phyloP scores from a whole-genome alignment of 2,888 invertebrate genomes.

The Odontomyia ornata region DNA sequence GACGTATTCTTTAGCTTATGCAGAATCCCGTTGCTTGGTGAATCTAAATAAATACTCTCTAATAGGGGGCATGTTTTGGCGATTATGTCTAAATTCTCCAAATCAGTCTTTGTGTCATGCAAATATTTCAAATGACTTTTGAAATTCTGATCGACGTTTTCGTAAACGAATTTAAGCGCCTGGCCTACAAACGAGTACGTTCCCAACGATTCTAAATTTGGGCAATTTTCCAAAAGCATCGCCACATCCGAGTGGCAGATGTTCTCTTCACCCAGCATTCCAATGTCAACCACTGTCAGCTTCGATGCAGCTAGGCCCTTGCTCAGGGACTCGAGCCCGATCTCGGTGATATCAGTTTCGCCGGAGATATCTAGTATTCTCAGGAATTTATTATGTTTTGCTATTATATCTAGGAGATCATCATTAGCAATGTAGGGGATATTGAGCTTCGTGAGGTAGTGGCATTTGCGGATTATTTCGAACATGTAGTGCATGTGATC shows the following conservation, averaged over 20 bases:
- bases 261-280: slow-evolving; percentile 75
- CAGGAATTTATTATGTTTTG: slow-evolving; percentile 67
- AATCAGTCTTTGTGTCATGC: slow-evolving; percentile 72
- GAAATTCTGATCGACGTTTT: slow-evolving; percentile 67
- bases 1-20: slow-evolving; percentile 63
- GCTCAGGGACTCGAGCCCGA: slow-evolving; percentile 70
- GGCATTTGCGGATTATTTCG: slow-evolving; percentile 69
- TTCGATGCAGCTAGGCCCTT: slow-evolving; percentile 67
- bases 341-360: slow-evolving; percentile 74
- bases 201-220: slow-evolving; percentile 72
- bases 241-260: slow-evolving; percentile 74
- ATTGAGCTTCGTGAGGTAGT: slow-evolving; percentile 70
- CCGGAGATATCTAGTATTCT: slow-evolving; percentile 75
- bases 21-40: slow-evolving; percentile 69
- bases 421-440: slow-evolving; percentile 78
- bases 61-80: slow-evolving; percentile 70
- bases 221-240: slow-evolving; percentile 70
- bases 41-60: slow-evolving; percentile 73
- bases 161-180: slow-evolving; percentile 68
- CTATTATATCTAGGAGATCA: slow-evolving; percentile 70
- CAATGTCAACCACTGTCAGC: slow-evolving; percentile 72
- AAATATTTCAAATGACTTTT: slow-evolving; percentile 73
- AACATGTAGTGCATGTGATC: slow-evolving; percentile 73
- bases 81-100: slow-evolving; percentile 70
- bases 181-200: slow-evolving; percentile 76